A percentile compares a stretch with the other conserved stretches of the same genome.
These are phyloP conservation scores for Melospiza georgiana DNA, from an alignment of 2,113 vertebrate genomes.

Conservation along the genomic window DNA sequence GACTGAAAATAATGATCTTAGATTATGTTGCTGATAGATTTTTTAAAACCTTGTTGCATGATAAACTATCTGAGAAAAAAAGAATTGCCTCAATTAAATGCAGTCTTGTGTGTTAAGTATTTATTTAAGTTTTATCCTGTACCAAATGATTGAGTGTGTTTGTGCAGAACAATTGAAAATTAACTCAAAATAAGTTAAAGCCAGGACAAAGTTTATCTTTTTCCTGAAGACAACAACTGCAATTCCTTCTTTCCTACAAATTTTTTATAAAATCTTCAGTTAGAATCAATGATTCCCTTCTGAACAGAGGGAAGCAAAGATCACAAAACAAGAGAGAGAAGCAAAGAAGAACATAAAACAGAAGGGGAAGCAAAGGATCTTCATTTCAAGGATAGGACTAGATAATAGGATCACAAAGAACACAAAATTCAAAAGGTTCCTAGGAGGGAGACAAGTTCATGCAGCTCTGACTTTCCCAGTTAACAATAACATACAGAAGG, in stretches of 20 bases:
- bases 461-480: background rate
- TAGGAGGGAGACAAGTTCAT: background rate
- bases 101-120: background rate
- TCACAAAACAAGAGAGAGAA: background rate
- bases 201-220: background rate
- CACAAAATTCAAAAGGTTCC: background rate
- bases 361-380: background rate
- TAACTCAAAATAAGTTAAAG: background rate
- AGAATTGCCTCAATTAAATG: background rate
- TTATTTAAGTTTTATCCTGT: background rate
- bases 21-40: background rate
- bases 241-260: background rate
- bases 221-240: background rate
- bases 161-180: background rate
- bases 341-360: background rate
- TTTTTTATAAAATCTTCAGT: background rate
- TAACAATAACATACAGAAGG: background rate
- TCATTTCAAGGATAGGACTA: background rate
- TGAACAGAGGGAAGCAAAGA: background rate
- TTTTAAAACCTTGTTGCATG: background rate
- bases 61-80: background rate
- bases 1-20: background rate
- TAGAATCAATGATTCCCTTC: background rate
- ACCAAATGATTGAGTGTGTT: background rate
- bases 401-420: fast-evolving